Evolutionary conservation across 2,888 invertebrate species (phyloP).

Genomic region (Allygus modestus): DNA sequence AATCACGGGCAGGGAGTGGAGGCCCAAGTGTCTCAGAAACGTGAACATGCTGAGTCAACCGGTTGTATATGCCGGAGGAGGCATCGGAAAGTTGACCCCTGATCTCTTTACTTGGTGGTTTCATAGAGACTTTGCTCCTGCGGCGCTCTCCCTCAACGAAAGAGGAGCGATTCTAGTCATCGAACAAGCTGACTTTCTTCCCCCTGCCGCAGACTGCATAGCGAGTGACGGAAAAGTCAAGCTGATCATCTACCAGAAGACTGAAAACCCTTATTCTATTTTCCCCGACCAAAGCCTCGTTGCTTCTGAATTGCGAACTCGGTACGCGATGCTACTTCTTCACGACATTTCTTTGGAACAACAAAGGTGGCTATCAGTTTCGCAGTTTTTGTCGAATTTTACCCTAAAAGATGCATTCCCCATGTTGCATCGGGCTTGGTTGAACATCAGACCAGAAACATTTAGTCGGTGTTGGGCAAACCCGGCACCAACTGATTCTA

Average conservation of each 20-base stretch:
- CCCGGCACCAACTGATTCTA: constrained; percentile 43
- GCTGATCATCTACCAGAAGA: constrained; percentile 65
- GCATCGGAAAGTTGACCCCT: constrained; percentile 74
- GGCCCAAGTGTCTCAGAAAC: constrained; percentile 74
- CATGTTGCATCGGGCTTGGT: constrained; percentile 75
- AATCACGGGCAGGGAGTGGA: constrained; percentile 75
- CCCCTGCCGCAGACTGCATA: constrained; percentile 73
- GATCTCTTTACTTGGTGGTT: constrained; percentile 77
- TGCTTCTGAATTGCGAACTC: constrained; percentile 73
- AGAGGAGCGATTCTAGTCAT: constrained; percentile 74
- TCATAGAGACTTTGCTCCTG: constrained; percentile 75
- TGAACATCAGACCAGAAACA: constrained; percentile 74
- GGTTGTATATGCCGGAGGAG: constrained; percentile 76
- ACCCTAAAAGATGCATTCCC: constrained; percentile 76
- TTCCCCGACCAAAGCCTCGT: constrained; percentile 72
- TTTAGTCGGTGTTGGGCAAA: constrained; percentile 74
- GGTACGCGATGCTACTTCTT: constrained; percentile 73
- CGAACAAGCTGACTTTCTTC: constrained; percentile 74
- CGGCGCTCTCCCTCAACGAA: constrained; percentile 75
- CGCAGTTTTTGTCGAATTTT: constrained; percentile 72
- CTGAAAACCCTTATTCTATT: constrained; percentile 69
- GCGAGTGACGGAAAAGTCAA: constrained; percentile 74
- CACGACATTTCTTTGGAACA: constrained; percentile 70
- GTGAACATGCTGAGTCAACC: constrained; percentile 77
- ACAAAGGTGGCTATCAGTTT: constrained; percentile 67